Percentiles rank a stretch among this genome's conserved stretches.
Conservation (phyloP, 2,797 vertebrate species). For the Hippocampus kuda region DNA sequence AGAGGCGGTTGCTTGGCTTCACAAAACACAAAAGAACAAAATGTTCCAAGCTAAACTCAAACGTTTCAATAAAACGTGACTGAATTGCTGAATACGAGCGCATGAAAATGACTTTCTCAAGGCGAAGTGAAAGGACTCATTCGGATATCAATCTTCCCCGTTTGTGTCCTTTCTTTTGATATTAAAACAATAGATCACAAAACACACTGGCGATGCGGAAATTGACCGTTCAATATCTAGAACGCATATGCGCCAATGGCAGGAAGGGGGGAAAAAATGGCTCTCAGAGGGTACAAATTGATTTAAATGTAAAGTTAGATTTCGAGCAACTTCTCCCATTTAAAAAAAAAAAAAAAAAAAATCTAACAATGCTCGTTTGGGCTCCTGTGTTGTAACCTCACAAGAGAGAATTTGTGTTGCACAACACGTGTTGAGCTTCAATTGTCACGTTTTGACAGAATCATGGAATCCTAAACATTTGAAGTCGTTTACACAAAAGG, state of each 20-base stretch:
- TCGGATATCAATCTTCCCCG: neutral
- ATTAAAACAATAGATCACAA: slow-evolving; percentile 4
- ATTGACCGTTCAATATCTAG: slow-evolving; percentile 1
- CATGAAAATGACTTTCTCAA: neutral
- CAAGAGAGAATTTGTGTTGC: neutral
- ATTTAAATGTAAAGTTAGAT: neutral
- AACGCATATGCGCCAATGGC: neutral
- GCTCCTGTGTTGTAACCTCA: neutral
- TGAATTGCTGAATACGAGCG: neutral
- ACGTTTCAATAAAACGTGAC: neutral
- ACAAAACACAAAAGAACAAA: neutral
- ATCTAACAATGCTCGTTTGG: neutral
- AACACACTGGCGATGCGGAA: neutral
- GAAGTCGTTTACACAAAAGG: too few species aligned
- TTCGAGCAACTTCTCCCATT: neutral
- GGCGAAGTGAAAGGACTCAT: neutral
- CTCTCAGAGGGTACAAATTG: neutral
- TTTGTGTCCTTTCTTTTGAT: neutral
- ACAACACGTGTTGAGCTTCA: too few species aligned
- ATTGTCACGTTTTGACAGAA: too few species aligned
- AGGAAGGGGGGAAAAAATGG: neutral
- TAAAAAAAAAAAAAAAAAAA: neutral
- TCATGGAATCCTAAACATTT: neutral
- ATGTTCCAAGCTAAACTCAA: too few species aligned
- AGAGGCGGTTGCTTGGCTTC: slow-evolving; percentile 2